Evolutionary conservation across 2,797 vertebrate species (phyloP).

Genomic region (Acomys russatus): DNA sequence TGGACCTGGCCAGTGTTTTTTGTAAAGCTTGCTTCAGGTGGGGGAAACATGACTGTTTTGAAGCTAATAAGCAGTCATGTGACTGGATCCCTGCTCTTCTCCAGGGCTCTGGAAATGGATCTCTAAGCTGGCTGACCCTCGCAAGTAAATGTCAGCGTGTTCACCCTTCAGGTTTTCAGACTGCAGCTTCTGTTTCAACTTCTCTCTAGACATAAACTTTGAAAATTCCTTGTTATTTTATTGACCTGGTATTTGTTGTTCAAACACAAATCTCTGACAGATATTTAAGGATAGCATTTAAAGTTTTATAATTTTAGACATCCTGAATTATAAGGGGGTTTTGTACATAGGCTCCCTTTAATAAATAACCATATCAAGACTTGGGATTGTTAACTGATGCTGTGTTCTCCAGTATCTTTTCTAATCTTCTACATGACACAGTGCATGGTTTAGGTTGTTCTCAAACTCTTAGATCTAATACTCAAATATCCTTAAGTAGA

Average conservation of each 20-base stretch:
- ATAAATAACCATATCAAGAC: conserved; percentile 22
- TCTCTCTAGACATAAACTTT: conserved; percentile 53
- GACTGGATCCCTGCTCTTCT: conserved; percentile 52
- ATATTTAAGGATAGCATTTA: conserved; percentile 50
- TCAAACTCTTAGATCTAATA: conserved; percentile 34
- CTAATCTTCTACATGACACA: conserved; percentile 38
- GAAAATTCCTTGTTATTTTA: not conserved
- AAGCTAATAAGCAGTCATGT: conserved; percentile 38
- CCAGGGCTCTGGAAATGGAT: conserved; percentile 54
- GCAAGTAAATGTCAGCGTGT: conserved; percentile 88
- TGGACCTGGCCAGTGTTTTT: not conserved
- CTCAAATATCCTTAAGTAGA: conserved; percentile 49
- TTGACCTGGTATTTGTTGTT: conserved; percentile 58
- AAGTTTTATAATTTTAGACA: conserved; percentile 40
- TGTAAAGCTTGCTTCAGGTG: not conserved
- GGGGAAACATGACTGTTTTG: conserved; percentile 42
- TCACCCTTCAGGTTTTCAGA: conserved; percentile 55
- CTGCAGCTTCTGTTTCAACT: conserved; percentile 76
- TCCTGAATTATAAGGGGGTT: conserved; percentile 14
- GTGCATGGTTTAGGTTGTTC: conserved; percentile 20
- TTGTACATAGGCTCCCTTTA: not conserved
- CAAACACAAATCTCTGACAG: conserved; percentile 9
- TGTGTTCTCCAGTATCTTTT: conserved; percentile 39
- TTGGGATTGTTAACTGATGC: conserved; percentile 6
- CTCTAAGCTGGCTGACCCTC: conserved; percentile 82